Evolutionary conservation across 2,113 vertebrate species (phyloP), one percentile per base, ranked within the genome.

Genomic region (Spheniscus mendiculus): DNA sequence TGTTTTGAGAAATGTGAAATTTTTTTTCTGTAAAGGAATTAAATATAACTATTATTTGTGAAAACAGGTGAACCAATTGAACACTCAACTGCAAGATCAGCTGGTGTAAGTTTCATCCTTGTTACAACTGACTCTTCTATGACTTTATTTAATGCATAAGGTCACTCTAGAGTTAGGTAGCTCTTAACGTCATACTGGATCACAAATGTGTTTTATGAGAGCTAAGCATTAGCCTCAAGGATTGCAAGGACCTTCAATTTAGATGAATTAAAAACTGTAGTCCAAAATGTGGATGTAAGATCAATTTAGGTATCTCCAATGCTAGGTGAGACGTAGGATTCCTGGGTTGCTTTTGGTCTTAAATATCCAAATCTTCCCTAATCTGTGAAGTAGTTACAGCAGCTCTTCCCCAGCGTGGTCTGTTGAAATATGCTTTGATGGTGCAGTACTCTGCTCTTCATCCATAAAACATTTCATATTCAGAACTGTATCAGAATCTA

Each of bases 401-500:
- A 80, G 62, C 36, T 83, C 62, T 79, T 85, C 59, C 90, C 49
- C 29, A 69, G 80, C 89, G 73, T 34, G 13, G 26, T 59, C 45
- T 83, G 36, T 50, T 26, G 59, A 77, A 86, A 86, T 2, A 2
- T 58, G 38, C 20, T 76, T 94, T 74, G 42, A 83, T 73, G 45
- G 30, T 62, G 27, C 44, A 58, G 25, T 49, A 61, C 36, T 62
- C 27, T 69, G 32, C 22, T 81, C 74, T 91, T 90, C 59, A 83
- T 83, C 45, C 71, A 86, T 89, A 96, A 94, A 95, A 87, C 63
- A 94, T 92, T 86, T 92, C 11, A 70, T 84, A 81, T 82, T 84
- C 76, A 71, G 63, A 93, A 82, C 56, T 18, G 12, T 7, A 89
- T 50, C 49, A 72, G 56, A 77, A 71, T 79, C 83, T 26, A 78